Percentiles rank a stretch among this genome's conserved stretches.
phyloP scores from a whole-genome alignment of 2,113 vertebrate species.

The Carassius gibelio region DNA sequence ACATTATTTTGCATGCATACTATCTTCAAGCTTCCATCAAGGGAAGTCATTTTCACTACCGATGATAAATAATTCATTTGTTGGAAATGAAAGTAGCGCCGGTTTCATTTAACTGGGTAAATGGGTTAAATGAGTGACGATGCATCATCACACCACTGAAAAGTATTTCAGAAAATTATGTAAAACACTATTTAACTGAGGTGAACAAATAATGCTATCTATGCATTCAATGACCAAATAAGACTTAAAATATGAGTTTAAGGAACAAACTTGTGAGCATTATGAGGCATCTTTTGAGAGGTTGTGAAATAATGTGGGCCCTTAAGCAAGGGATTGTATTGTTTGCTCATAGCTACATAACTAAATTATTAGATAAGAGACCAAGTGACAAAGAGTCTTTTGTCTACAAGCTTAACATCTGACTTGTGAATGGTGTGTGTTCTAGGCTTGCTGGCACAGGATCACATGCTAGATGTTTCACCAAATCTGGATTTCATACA shows the following conservation, averaged over 20 bases:
- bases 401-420: constrained; percentile 68
- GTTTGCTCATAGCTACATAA: constrained; percentile 61
- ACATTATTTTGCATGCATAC: too few relatives aligned
- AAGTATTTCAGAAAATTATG: background rate
- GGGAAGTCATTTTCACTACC: too few relatives aligned
- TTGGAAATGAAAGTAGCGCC: too few relatives aligned
- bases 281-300: background rate
- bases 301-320: constrained; percentile 45
- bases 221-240: too few relatives aligned
- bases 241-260: background rate
- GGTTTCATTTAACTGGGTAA: too few relatives aligned
- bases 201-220: background rate
- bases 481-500: constrained; percentile 18
- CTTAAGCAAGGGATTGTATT: constrained; percentile 44
- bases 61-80: too few relatives aligned
- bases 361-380: constrained; percentile 61
- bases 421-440: constrained; percentile 69
- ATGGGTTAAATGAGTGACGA: too few relatives aligned
- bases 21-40: too few relatives aligned
- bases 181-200: background rate
- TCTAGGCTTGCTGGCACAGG: constrained; percentile 35
- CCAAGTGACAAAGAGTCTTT: constrained; percentile 64
- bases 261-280: background rate
- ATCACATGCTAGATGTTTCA: constrained; percentile 42
- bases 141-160: background rate